Conservation (phyloP, 2,113 vertebrate genomes). For the Dasyprocta punctata region DNA sequence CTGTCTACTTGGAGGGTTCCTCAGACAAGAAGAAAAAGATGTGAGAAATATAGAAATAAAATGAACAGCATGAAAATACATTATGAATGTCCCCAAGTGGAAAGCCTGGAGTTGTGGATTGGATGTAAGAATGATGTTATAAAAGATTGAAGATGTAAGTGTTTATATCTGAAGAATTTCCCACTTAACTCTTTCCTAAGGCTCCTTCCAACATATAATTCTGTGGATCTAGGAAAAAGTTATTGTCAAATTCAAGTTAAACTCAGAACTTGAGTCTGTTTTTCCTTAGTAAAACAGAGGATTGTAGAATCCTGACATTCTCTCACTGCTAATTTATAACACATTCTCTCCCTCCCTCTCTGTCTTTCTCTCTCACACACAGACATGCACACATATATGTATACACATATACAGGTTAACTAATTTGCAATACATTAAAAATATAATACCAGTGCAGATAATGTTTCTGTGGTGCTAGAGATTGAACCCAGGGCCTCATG, state of each 20-base stretch:
- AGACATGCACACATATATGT: not conserved
- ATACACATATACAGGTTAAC: not conserved
- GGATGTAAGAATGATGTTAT: constrained; percentile 9
- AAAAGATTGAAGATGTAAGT: constrained; percentile 4
- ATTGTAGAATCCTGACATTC: constrained; percentile 37
- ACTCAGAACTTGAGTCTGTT: constrained; percentile 1
- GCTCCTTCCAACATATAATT: not conserved
- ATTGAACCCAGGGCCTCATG: not conserved
- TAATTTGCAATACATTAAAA: constrained; percentile 26
- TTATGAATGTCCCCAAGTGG: not conserved
- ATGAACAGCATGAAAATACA: constrained; percentile 57
- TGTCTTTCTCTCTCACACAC: not conserved
- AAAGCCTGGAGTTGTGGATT: constrained; percentile 22
- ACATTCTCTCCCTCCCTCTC: not conserved
- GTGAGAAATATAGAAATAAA: constrained; percentile 54
- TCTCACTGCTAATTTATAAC: not conserved
- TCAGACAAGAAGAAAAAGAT: constrained; percentile 13
- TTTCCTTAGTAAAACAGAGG: constrained; percentile 48
- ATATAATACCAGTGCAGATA: not conserved
- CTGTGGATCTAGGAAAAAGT: not conserved
- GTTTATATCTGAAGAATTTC: constrained; percentile 47
- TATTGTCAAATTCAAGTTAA: constrained; percentile 44
- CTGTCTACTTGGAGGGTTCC: constrained; percentile 15
- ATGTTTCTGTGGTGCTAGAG: not conserved
- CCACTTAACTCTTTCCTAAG: constrained; percentile 26